phyloP scores from a whole-genome alignment of 2,797 vertebrate genomes.

The Semotilus atromaculatus region DNA sequence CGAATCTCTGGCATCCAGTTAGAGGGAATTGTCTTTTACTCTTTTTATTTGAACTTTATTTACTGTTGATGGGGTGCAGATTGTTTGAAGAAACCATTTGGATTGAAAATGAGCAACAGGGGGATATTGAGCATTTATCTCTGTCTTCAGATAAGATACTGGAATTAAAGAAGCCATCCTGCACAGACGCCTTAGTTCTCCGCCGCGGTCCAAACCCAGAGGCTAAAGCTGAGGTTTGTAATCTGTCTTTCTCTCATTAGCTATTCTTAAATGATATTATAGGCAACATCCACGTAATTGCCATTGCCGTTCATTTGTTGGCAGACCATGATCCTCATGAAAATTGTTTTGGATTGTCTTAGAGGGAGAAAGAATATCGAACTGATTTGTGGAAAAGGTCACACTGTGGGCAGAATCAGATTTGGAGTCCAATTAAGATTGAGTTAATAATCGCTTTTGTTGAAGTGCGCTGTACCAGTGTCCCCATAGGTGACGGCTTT shows the following conservation, averaged over 20 bases:
- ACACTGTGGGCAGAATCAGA: conserved; percentile 32
- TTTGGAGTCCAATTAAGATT: conserved; percentile 52
- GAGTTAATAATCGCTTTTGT: conserved; percentile 36
- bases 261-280: conserved; percentile 24
- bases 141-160: conserved; percentile 58
- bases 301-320: conserved; percentile 32
- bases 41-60: neutral
- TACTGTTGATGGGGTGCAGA: conserved; percentile 23
- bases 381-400: conserved; percentile 39
- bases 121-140: conserved; percentile 5
- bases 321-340: neutral
- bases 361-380: conserved; percentile 3
- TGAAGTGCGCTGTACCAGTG: conserved; percentile 26
- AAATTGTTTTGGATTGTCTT: conserved; percentile 25
- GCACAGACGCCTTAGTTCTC: conserved; percentile 57
- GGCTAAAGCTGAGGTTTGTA: conserved; percentile 63
- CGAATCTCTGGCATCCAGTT: conserved; percentile 39
- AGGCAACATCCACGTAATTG: conserved; percentile 34
- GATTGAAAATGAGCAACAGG: neutral
- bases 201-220: conserved; percentile 51
- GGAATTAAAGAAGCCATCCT: conserved; percentile 57
- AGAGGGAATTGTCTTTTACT: conserved; percentile 35
- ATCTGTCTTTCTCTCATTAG: conserved; percentile 43
- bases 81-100: conserved; percentile 28
- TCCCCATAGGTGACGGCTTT: conserved; percentile 35